These are phyloP conservation scores for Poeciliopsis turrubarensis DNA, from an alignment of 2,113 vertebrate species.

Conservation along the genomic window DNA sequence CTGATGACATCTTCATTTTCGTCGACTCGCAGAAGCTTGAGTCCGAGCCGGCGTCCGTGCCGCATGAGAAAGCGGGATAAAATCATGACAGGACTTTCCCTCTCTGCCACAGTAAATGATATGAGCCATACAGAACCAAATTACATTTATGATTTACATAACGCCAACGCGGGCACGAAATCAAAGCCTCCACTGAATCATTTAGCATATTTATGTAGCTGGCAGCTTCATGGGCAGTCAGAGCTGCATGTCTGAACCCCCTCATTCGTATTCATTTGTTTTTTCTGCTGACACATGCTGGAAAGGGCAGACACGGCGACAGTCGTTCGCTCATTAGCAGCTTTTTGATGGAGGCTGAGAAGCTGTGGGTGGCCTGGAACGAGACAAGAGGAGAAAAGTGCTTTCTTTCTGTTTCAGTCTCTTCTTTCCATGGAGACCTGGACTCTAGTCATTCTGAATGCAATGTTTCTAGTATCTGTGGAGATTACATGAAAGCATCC, in stretches of 20 bases:
- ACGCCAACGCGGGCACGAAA: conserved; percentile 64
- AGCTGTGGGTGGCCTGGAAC: conserved; percentile 70
- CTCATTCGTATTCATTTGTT: conserved; percentile 52
- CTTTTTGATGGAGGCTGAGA: conserved; percentile 58
- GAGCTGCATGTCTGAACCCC: conserved; percentile 63
- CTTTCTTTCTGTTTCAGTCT: conserved; percentile 48
- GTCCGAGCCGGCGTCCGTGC: conserved; percentile 14
- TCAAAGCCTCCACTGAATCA: conserved; percentile 73
- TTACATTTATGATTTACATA: conserved; percentile 61
- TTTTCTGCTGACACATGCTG: conserved; percentile 68
- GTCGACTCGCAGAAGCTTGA: conserved; percentile 1
- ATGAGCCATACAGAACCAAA: conserved; percentile 68
- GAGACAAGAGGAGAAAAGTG: conserved; percentile 30
- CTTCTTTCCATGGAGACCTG: conserved; percentile 66
- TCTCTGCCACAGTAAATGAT: conserved; percentile 59
- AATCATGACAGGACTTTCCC: conserved; percentile 58
- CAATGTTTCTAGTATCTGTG: conserved; percentile 48
- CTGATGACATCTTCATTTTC: conserved; percentile 23
- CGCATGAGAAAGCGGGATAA: conserved; percentile 34
- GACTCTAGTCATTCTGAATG: conserved; percentile 37
- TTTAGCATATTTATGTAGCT: conserved; percentile 72
- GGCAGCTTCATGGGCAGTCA: conserved; percentile 63
- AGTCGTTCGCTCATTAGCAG: conserved; percentile 72
- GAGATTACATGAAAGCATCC: conserved; percentile 53
- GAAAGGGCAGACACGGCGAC: conserved; percentile 70